Evolutionary conservation across 2,797 vertebrate genomes (phyloP), one percentile per base, ranked within the genome.

Genomic region (Myripristis jacobus): DNA sequence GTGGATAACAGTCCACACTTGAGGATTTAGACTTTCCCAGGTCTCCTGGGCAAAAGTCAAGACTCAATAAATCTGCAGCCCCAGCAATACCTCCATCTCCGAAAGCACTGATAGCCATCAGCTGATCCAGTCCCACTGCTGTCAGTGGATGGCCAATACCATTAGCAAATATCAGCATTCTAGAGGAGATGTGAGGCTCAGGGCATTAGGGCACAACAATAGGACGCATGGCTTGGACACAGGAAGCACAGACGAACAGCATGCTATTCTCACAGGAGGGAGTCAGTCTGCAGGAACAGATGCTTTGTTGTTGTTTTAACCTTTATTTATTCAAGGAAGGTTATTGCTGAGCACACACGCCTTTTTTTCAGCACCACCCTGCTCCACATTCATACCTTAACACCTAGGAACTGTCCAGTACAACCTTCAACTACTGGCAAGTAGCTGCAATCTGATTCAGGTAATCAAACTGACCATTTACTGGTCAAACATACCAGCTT

Each of bases 21-120:
- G 72, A 34, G 6, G 16, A 70, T 71, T 88, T 58, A 72, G 82
- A 77, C 70, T 67, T 59, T 72, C 51, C 73, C 77, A 54, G 74
- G 61, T 54, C 75, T 77, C 75, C 18, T 47, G 79, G 58, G 80
- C 38, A 34, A 70, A 79, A 76, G 63, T 57, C 29, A 59, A 75
- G 72, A 75, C 65, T 67, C 72, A 78, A 61, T 70, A 22, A 73
- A 55, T 68, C 66, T 74, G 77, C 81, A 79, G 75, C 51, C 55
- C 72, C 55, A 24, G 70, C 70, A 50, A 50, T 19, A 6, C 27
- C 22, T 48, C 4, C 66, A 67, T 69, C 15, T 31, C 60, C 59
- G 66, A 74, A 70, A 78, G 54, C 57, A 38, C n/a, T 44, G 89
- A 90, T 89, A 89, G 69, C 44, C 50, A 88, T 89, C 83, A 71